Evolutionary conservation across 92 coral and sea anemone species (phyloP).

Genomic region (Zoanthus sociatus): DNA sequence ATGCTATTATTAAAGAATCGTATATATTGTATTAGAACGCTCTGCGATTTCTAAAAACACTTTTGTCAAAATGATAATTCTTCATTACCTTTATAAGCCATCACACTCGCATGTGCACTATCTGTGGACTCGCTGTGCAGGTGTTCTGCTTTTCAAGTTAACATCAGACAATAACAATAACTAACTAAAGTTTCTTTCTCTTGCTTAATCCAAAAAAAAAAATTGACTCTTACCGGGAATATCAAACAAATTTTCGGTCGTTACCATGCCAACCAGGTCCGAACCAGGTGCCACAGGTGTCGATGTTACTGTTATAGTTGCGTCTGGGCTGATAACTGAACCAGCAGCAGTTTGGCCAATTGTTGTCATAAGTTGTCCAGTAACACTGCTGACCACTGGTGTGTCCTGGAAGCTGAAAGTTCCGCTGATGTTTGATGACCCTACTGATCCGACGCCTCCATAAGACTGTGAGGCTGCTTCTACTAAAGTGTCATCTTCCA

Average conservation of each 20-base stretch:
- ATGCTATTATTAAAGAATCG: no score
- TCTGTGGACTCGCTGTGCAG: no score
- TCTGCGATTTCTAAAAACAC: no score
- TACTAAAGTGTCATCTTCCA: conserved; percentile 50
- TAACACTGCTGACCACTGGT: conserved; percentile 44
- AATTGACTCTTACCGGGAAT: conserved; percentile 19
- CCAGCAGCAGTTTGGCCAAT: conserved; percentile 31
- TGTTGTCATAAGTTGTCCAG: conserved; percentile 43
- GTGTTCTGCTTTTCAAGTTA: neutral
- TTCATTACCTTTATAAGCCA: no score
- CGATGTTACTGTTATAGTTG: neutral
- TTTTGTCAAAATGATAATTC: no score
- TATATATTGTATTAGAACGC: no score
- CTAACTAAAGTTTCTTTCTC: neutral
- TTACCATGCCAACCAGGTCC: conserved; percentile 39
- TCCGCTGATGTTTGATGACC: conserved; percentile 24
- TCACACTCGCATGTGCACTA: no score
- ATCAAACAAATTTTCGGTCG: conserved; percentile 28
- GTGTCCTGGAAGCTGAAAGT: conserved; percentile 61
- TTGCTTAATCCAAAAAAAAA: neutral
- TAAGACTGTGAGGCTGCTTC: conserved; percentile 58
- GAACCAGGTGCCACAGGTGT: conserved; percentile 19
- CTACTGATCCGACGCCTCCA: conserved; percentile 49
- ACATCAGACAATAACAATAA: neutral
- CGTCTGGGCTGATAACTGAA: conserved; percentile 5